Base-by-base conservation (phyloP, 2,888 invertebrate genomes). In the Sinotaia quadrata region DNA sequence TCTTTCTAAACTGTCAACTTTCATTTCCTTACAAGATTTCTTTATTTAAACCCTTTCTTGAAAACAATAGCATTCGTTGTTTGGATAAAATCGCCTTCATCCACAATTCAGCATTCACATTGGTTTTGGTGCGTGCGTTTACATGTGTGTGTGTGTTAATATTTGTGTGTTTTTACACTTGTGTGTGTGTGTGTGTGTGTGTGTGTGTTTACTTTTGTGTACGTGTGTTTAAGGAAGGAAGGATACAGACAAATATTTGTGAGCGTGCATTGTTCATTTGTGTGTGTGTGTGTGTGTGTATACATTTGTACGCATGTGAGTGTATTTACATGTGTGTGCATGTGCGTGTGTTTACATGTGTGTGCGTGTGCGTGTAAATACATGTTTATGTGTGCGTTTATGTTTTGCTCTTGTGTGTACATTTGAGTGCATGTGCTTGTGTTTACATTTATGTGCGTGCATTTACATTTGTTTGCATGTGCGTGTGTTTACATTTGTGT, bases 381-480 rank as follows among this genome's bases (percentile, higher is more conserved):
- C n/a, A n/a, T n/a, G n/a, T n/a, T n/a, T n/a, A n/a, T n/a, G n/a
- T n/a, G n/a, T n/a, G n/a, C n/a, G n/a, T n/a, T n/a, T n/a, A n/a
- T n/a, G n/a, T n/a, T 41, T 41, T 15, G 8, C 15, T 8, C 15
- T 8, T 54, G 54, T 54, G 31, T 54, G 54, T 54, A n/a, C 34
- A 34, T 54, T 15, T 54, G 54, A 33, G 31, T 54, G 54, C 34
- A n/a, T 54, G 54, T 31, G 31, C 18, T 31, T 31, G 31, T 31
- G 54, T 54, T 18, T 54, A 34, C 15, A 15, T 31, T 31, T 54
- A n/a, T 54, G 54, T 54, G 31, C 34, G 54, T 54, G 31, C 34
- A 34, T 54, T 15, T 54, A 34, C 34, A 34, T 54, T 31, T 54
- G 31, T 54, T 31, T 54, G 31, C 34, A 34, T 54, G 31, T 54